These are phyloP conservation scores for Elaphurus davidianus DNA, from an alignment of 2,113 vertebrate species.

Conservation along the genomic window DNA sequence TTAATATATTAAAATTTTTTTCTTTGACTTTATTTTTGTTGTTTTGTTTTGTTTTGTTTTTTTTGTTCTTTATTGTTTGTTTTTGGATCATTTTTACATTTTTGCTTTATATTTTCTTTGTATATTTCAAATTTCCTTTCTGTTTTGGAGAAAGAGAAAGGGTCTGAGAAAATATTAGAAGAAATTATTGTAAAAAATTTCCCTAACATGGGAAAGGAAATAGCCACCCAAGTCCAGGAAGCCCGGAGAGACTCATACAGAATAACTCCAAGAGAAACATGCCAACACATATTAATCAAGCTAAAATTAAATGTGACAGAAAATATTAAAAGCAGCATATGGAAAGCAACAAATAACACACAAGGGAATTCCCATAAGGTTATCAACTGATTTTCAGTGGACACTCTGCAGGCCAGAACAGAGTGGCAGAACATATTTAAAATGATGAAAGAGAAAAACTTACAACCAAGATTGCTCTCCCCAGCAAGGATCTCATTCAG, in stretches of 20 bases:
- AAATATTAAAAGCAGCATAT: neutral
- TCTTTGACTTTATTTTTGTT: neutral
- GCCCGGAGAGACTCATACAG: neutral
- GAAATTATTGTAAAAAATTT: neutral
- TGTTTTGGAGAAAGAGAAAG: neutral
- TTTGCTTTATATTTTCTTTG: neutral
- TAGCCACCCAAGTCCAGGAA: neutral
- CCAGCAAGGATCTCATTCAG: neutral
- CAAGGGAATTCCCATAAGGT: neutral
- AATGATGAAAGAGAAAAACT: neutral
- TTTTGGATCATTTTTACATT: neutral
- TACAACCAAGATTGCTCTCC: neutral
- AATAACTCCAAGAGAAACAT: neutral
- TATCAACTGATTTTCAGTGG: neutral
- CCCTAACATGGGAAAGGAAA: neutral
- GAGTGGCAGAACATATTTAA: neutral
- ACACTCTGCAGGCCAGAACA: neutral
- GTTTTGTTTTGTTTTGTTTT: neutral
- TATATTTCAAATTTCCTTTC: neutral
- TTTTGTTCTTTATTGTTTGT: neutral
- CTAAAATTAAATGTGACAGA: neutral
- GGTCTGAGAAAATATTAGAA: neutral
- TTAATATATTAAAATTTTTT: neutral
- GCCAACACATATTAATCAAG: neutral
- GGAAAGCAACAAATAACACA: neutral